A percentile compares a stretch with the other conserved stretches of the same genome.
These are phyloP conservation scores for Parotocinclus haroldoi DNA, from an alignment of 2,797 vertebrate species.

Conservation along the genomic window DNA sequence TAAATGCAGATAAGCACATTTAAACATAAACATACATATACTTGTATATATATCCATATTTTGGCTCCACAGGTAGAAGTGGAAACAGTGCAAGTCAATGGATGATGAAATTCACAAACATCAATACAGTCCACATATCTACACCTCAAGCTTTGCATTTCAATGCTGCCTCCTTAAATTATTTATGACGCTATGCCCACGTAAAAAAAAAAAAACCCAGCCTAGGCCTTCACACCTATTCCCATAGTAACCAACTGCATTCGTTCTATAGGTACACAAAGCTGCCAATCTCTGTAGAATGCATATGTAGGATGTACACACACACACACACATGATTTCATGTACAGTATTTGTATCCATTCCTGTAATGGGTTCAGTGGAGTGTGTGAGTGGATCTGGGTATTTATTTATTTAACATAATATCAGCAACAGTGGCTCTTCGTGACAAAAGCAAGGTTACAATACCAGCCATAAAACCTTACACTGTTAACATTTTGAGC, in stretches of 20 bases:
- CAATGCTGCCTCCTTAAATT: constrained; percentile 76
- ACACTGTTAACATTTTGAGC: too few relatives aligned
- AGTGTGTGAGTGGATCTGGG: constrained; percentile 36
- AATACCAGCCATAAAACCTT: too few relatives aligned
- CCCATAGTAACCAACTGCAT: constrained; percentile 71
- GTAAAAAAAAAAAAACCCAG: constrained; percentile 67
- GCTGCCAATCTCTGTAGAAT: constrained; percentile 27
- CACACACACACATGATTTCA: constrained; percentile 16
- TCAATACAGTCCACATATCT: constrained; percentile 72
- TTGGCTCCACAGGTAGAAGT: constrained; percentile 33
- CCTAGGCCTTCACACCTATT: constrained; percentile 56
- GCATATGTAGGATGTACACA: constrained; percentile 18
- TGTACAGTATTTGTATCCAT: constrained; percentile 33
- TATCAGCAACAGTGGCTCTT: too few relatives aligned
- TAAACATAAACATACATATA: not conserved
- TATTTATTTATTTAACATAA: constrained; percentile 17
- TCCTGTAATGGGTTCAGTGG: constrained; percentile 32
- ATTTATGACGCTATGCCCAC: constrained; percentile 77
- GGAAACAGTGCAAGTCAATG: constrained; percentile 56
- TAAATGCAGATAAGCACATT: too few relatives aligned
- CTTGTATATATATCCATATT: constrained; percentile 9
- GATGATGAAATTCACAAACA: constrained; percentile 78
- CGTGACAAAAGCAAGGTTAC: too few relatives aligned
- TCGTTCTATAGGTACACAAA: constrained; percentile 37
- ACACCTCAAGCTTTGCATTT: constrained; percentile 76